These are phyloP conservation scores for Ichneumoninae sp. DNA, from an alignment of 2,888 invertebrate species.

Conservation along the genomic window DNA sequence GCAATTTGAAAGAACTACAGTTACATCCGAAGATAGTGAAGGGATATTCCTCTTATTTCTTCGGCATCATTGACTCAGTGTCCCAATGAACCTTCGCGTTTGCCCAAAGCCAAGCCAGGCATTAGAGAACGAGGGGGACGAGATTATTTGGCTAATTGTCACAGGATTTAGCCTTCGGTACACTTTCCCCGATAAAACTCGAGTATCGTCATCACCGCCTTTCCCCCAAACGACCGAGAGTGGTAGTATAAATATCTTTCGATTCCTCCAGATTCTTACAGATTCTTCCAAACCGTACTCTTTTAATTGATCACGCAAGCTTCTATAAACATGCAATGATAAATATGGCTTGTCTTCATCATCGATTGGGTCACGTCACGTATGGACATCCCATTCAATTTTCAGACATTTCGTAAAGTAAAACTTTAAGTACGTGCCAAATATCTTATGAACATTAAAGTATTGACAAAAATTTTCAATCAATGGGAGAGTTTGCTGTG, in stretches of 20 bases:
- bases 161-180: slow-evolving; percentile 47
- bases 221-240: slow-evolving; percentile 26
- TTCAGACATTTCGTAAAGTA: background rate
- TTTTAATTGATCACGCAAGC: background rate
- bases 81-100: slow-evolving; percentile 24
- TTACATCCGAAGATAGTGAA: slow-evolving; percentile 13
- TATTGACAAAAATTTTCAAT: background rate
- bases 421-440: too few relatives aligned
- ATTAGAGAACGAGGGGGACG: slow-evolving; percentile 8
- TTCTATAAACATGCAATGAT: background rate
- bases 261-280: slow-evolving; percentile 27
- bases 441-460: too few relatives aligned
- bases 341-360: background rate
- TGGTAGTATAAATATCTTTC: slow-evolving; percentile 11
- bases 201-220: slow-evolving; percentile 52
- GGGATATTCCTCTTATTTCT: background rate
- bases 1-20: slow-evolving; percentile 39
- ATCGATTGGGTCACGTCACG: background rate
- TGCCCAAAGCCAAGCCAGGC: slow-evolving; percentile 30
- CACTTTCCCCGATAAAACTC: slow-evolving; percentile 54
- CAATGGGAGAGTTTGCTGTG: slow-evolving; percentile 9
- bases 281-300: background rate
- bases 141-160: slow-evolving; percentile 15
- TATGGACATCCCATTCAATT: too few relatives aligned
- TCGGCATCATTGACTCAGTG: slow-evolving; percentile 23